Evolutionary conservation across 2,888 invertebrate genomes (phyloP).

Genomic region (Sepiola atlantica): DNA sequence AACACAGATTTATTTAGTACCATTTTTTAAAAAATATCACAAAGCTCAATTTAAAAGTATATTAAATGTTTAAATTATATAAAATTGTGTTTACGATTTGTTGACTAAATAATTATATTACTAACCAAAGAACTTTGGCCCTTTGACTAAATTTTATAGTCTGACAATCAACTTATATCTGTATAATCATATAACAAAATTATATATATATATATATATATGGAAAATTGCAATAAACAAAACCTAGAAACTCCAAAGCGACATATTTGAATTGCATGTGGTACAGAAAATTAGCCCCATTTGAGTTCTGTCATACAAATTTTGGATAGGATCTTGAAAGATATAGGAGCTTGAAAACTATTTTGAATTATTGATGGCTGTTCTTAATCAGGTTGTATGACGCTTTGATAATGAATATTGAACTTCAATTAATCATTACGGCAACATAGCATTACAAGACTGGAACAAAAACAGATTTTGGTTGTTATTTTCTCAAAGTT

Average conservation of each 20-base stretch:
- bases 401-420: not conserved
- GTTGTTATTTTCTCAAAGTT: too few species aligned
- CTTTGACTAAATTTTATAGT: not conserved
- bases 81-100: too few species aligned
- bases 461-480: not conserved
- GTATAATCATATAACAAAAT: not conserved
- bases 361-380: not conserved
- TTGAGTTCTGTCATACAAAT: not conserved
- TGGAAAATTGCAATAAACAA: not conserved
- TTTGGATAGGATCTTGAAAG: not conserved
- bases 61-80: not conserved
- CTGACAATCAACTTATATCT: slow-evolving; percentile 32
- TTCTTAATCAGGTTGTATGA: not conserved
- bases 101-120: not conserved
- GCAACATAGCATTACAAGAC: not conserved
- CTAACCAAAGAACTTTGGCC: not conserved
- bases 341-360: not conserved
- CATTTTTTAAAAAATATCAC: not conserved
- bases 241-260: not conserved
- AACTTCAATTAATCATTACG: not conserved
- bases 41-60: not conserved
- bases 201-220: too few species aligned
- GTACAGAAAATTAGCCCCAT: not conserved
- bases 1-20: slow-evolving; percentile 21
- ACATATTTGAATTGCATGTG: not conserved